Evolutionary conservation across 2,888 invertebrate genomes (phyloP), one percentile per base, ranked within the genome.

Genomic region (Alloscopus bannaensis): DNA sequence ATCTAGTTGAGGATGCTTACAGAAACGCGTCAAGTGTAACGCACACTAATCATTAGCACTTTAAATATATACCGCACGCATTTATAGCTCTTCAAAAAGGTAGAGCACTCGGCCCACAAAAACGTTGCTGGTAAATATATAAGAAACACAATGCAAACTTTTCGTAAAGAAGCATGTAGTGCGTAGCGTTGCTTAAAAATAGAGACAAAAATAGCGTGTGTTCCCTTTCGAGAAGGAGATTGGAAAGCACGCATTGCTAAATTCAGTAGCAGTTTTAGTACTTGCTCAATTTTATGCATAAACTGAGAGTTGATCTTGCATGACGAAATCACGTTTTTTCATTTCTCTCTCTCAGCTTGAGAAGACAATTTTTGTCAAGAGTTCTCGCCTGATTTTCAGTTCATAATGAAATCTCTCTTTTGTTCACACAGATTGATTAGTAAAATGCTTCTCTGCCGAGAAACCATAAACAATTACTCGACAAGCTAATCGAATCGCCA

Each of bases 381-480:
- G 8, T 6, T 36, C 13, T 36, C 36, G 36, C 13, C 13, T 36
- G 6, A 36, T 36, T 3, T 64, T 26, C 13, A 64, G 45, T 45
- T 42, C 45, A 29, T 26, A 28, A 59, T 69, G 11, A 28, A 18
- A 31, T 18, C 45, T 66, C 18, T 50, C 55, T n/a, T 26, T 69
- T 60, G 60, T 71, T 71, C 60, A 24, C n/a, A 42, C 18, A 26
- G 55, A 57, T 26, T 59, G 47, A 29, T 42, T 59, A 60, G 50
- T n/a, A 20, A 60, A 45, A 50, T 40, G 29, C 2, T 8, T 55
- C 26, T 18, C 13, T 36, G 6, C 8, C 28, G 29, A 3, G 57
- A 60, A 66, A 71, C 66, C 66, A 65, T 69, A 71, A 42, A 62
- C 64, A 65, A 71, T 71, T 65, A 45, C 26, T 36, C 26, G 60